Base-by-base conservation (phyloP, 1,140 invertebrate species). In the Samia ricini region DNA sequence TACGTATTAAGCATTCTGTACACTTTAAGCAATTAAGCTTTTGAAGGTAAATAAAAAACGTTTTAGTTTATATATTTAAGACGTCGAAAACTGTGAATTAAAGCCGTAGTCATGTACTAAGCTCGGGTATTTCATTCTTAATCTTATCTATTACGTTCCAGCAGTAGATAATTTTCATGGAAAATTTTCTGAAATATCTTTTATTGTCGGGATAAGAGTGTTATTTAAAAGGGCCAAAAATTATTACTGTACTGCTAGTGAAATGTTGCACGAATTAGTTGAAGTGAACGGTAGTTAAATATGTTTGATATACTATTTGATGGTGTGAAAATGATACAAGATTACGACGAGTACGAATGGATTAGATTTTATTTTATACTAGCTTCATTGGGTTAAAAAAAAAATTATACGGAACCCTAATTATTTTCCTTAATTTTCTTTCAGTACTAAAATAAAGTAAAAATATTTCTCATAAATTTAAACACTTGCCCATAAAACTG, bases 1-100 rank as follows among this genome's bases (percentile, higher is more conserved):
- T 61, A 54, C n/a, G 64, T 68, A 61, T 33, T 64, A 61, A 68
- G 58, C 61, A 24, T 19, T 42, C 1, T 26, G 18, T 24, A 54
- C 24, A 22, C 23, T 24, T 8, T 23, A n/a, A 54, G 54, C 42
- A 22, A 56, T 65, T 22, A 29, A 23, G 29, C 58, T 60, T 55
- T 60, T 60, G 1, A 56, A 54, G 52, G 8, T 54, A 54, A 54
- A 22, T 54, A 54, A 54, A 54, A 24, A 54, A 4, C 10, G 21
- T 12, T 22, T n/a, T 42, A 42, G 10, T 42, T 29, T 29, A 5
- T 29, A 10, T 29, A 29, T 10, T 12, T 42, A 42, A 42, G 33
- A 42, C n/a, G 33, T 15, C n/a, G n/a, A 42, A 15, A 15, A 26
- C 12, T 42, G n/a, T 12, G 33, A 42, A 42, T 42, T 42, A 4